Evolutionary conservation across 2,888 invertebrate genomes (phyloP), one percentile per base, ranked within the genome.

Genomic region (Corythucha ciliata): DNA sequence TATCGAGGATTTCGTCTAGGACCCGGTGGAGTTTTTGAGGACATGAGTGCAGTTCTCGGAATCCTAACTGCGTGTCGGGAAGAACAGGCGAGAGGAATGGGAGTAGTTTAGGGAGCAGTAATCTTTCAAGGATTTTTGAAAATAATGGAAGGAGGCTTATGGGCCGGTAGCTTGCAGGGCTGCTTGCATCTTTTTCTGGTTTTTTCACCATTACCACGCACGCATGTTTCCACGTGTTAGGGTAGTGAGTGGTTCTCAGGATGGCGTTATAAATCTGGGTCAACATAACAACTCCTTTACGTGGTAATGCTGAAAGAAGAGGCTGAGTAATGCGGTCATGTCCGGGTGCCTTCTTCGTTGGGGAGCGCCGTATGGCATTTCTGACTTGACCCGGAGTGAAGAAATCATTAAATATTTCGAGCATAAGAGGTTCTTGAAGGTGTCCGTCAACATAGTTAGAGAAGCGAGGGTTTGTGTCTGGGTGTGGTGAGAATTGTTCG

Each of bases 61-160:
- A n/a, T n/a, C n/a, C n/a, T n/a, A n/a, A n/a, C n/a, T n/a, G n/a
- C n/a, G n/a, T n/a, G n/a, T n/a, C n/a, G n/a, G n/a, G n/a, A n/a
- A n/a, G n/a, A n/a, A n/a, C n/a, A n/a, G n/a, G n/a, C n/a, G n/a
- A n/a, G n/a, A n/a, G n/a, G n/a, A n/a, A n/a, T n/a, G n/a, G n/a
- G n/a, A n/a, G n/a, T n/a, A n/a, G n/a, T n/a, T n/a, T n/a, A n/a
- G n/a, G n/a, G n/a, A 29, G 29, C 29, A 29, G n/a, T 29, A 29
- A 29, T 29, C 29, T 29, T 29, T 29, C 29, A 29, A 29, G n/a
- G 29, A 29, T 29, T 29, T 29, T 29, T 29, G 29, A n/a, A 29
- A 29, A 8, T 10, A n/a, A 8, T 8, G 29, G n/a, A 29, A n/a
- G 29, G 29, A 29, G 29, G n/a, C 29, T 29, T 29, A 29, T 29